A percentile compares a stretch with the other conserved stretches of the same genome.
These are phyloP conservation scores for Drosophila parabipectinata DNA, from an alignment of 1,140 invertebrate species.

Conservation along the genomic window DNA sequence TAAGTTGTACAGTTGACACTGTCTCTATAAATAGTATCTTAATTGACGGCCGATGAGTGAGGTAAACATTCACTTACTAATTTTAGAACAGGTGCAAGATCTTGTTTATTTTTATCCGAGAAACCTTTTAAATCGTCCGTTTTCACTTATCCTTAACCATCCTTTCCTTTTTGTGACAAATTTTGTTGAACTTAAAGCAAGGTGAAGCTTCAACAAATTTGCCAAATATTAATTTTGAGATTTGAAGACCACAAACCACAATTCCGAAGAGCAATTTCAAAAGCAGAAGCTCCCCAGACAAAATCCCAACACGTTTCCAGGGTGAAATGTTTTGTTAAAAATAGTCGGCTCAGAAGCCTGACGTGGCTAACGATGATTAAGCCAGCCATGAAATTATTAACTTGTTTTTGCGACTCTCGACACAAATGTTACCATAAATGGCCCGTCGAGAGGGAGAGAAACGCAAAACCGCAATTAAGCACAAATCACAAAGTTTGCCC, in stretches of 20 bases:
- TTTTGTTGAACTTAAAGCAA: too few relatives aligned
- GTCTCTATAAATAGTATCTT: conserved; percentile 37
- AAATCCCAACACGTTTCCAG: conserved; percentile 32
- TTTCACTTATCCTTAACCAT: too few relatives aligned
- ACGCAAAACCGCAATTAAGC: conserved; percentile 57
- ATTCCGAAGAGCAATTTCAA: conserved; percentile 1
- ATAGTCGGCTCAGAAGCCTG: conserved; percentile 39
- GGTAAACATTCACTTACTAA: background rate
- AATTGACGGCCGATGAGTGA: conserved; percentile 15
- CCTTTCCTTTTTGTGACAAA: too few relatives aligned
- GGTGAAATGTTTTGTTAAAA: conserved; percentile 46
- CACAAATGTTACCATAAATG: conserved; percentile 55
- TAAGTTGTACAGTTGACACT: conserved; percentile 39
- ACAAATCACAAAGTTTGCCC: conserved; percentile 63
- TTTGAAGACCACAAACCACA: background rate
- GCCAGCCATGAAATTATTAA: conserved; percentile 57
- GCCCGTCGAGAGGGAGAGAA: conserved; percentile 35
- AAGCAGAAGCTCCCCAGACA: background rate
- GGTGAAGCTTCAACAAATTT: background rate
- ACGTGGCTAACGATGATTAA: conserved; percentile 56
- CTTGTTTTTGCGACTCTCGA: conserved; percentile 50
- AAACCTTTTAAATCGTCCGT: too few relatives aligned
- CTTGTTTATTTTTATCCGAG: too few relatives aligned
- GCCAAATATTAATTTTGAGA: background rate
- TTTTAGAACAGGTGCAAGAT: background rate